Percentiles rank a stretch among this genome's conserved stretches.
phyloP scores from a whole-genome alignment of 2,113 vertebrate species.

The Rhinopithecus roxellana region DNA sequence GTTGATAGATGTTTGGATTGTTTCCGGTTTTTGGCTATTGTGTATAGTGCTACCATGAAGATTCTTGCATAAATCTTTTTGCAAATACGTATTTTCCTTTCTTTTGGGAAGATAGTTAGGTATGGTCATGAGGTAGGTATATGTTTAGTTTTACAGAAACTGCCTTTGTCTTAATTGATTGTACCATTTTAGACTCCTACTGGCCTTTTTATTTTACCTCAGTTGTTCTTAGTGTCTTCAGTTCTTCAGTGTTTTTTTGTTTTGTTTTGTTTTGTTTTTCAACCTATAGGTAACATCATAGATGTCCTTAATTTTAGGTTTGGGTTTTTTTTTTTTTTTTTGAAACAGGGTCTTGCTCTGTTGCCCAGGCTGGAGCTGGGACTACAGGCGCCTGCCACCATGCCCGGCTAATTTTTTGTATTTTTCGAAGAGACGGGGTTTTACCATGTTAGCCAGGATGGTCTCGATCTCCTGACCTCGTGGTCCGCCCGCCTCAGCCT shows the following conservation, averaged over 20 bases:
- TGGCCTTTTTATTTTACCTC: slow-evolving; percentile 1
- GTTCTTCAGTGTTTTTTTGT: no score
- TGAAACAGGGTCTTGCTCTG: no score
- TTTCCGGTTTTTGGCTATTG: neutral
- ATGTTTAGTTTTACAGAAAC: neutral
- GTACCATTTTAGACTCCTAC: neutral
- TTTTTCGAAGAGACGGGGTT: no score
- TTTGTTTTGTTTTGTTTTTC: no score
- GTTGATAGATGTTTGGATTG: neutral
- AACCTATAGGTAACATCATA: no score
- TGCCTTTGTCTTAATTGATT: neutral
- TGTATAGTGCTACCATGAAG: neutral
- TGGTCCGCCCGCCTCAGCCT: fast-evolving
- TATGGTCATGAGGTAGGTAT: neutral
- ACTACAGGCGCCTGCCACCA: no score
- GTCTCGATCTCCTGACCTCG: no score
- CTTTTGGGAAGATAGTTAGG: neutral
- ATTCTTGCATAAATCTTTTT: neutral
- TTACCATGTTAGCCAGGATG: no score
- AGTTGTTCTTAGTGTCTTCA: neutral
- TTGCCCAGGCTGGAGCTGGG: no score
- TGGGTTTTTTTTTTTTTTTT: neutral
- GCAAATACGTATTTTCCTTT: neutral
- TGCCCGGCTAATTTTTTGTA: no score
- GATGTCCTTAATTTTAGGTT: neutral